Evolutionary conservation across 1,140 invertebrate species (phyloP).

Genomic region (Drosophila nikananu): DNA sequence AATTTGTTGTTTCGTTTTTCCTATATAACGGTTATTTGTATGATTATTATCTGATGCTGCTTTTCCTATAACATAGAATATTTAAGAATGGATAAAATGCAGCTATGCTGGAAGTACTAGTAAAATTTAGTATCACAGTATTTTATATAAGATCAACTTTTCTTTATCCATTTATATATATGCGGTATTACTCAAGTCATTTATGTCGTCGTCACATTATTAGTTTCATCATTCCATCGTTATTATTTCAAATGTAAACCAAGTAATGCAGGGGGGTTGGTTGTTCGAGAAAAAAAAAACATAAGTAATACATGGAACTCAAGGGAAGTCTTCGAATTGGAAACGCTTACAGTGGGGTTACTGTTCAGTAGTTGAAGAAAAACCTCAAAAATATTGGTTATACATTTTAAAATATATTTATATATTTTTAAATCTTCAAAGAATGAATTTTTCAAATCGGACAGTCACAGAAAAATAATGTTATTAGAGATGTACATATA

Average conservation of each 20-base stretch:
- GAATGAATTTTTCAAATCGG: neutral
- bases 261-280: slow-evolving; percentile 20
- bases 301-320: slow-evolving; percentile 10
- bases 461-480: neutral
- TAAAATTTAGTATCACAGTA: slow-evolving; percentile 86
- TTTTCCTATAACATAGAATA: slow-evolving; percentile 74
- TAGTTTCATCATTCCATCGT: slow-evolving; percentile 1
- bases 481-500: neutral
- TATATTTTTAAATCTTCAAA: neutral
- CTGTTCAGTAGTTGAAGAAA: neutral
- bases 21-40: slow-evolving; percentile 31
- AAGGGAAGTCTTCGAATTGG: neutral
- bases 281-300: slow-evolving; percentile 2
- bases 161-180: slow-evolving; percentile 44
- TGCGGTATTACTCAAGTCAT: slow-evolving; percentile 49
- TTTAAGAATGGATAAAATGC: slow-evolving; percentile 85
- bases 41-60: slow-evolving; percentile 52
- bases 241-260: slow-evolving; percentile 30
- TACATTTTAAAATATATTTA: neutral
- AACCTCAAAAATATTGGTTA: neutral
- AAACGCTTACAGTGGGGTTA: neutral
- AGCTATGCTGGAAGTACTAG: slow-evolving; percentile 86
- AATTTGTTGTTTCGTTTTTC: slow-evolving; percentile 23
- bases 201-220: slow-evolving; percentile 36
- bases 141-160: slow-evolving; percentile 85